Evolutionary conservation across 2,113 vertebrate genomes (phyloP), one percentile per base, ranked within the genome.

Genomic region (Calidris pygmaea): DNA sequence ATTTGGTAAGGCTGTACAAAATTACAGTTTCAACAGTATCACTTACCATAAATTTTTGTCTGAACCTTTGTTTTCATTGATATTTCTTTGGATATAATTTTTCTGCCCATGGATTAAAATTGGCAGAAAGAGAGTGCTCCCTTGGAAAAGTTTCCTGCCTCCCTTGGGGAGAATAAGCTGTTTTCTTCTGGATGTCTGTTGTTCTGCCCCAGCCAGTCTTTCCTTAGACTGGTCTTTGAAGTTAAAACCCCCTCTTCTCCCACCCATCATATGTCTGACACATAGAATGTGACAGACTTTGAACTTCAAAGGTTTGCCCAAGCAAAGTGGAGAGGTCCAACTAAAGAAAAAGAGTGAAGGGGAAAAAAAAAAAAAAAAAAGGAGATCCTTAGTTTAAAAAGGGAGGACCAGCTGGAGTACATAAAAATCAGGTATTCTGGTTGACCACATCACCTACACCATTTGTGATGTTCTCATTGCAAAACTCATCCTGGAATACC

Each of bases 41-140:
- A 93, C 79, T 91, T 87, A 32, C 12, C 35, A 41, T 58, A 75
- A 91, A 50, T 50, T 74, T 10, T 73, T 95, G 62, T 77, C 74
- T 89, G 45, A 93, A 91, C 17, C 18, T 39, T 79, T 82, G 14
- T 43, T 97, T 92, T 91, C 71, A 89, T 62, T 93, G 59, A 58
- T 93, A 95, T 76, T 94, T 96, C 93, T 96, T 95, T 89, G 60
- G 66, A 85, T 85, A 72, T 59, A 39, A 30, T 91, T 95, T 93
- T 97, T 63, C 60, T 94, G 55, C 29, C 63, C 14, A 21, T 62
- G 79, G 65, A 89, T 82, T 92, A 71, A 94, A 93, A 95, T 50
- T 16, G 45, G 19, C 23, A 85, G 23, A 48, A 92, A 89, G 24
- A 93, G 6, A 80, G 8, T n/a, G 17, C 35, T 92, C 41, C 79